These are phyloP conservation scores for Engraulis encrasicolus DNA, from an alignment of 2,113 vertebrate genomes.

Conservation along the genomic window DNA sequence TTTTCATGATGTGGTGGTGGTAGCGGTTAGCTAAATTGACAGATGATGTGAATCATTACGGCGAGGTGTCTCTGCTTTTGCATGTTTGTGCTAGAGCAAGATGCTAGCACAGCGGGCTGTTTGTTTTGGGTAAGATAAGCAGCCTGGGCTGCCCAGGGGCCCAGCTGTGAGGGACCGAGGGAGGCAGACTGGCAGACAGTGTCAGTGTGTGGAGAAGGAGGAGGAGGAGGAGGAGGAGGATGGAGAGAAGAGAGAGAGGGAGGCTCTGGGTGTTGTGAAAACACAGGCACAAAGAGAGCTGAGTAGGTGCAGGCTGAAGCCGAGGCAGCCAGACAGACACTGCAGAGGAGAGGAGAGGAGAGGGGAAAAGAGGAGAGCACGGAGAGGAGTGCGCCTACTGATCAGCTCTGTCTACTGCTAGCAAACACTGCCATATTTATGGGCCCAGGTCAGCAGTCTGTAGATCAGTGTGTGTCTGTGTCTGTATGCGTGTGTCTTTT, in stretches of 20 bases:
- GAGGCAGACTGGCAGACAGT: background rate
- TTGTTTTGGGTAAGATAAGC: conserved; percentile 8
- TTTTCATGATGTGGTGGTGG: too few relatives aligned
- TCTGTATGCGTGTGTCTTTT: too few relatives aligned
- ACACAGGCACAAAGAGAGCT: background rate
- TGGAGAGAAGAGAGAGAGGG: background rate
- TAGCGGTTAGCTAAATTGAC: background rate
- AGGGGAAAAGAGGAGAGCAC: too few relatives aligned
- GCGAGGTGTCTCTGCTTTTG: background rate
- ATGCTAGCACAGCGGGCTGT: background rate
- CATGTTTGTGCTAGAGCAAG: background rate
- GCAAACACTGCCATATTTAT: background rate
- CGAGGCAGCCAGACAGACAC: conserved; percentile 6
- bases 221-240: background rate
- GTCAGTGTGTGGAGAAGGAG: background rate
- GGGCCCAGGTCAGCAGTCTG: background rate
- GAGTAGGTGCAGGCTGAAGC: too few relatives aligned
- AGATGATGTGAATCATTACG: background rate
- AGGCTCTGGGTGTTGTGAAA: background rate
- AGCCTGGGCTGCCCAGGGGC: background rate
- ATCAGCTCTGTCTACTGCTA: background rate
- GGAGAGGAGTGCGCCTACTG: too few relatives aligned
- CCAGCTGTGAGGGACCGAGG: background rate
- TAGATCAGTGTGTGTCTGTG: too few relatives aligned
- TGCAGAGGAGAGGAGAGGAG: background rate